Evolutionary conservation across 2,797 vertebrate species (phyloP).

Genomic region (Odontamblyopus rebecca): DNA sequence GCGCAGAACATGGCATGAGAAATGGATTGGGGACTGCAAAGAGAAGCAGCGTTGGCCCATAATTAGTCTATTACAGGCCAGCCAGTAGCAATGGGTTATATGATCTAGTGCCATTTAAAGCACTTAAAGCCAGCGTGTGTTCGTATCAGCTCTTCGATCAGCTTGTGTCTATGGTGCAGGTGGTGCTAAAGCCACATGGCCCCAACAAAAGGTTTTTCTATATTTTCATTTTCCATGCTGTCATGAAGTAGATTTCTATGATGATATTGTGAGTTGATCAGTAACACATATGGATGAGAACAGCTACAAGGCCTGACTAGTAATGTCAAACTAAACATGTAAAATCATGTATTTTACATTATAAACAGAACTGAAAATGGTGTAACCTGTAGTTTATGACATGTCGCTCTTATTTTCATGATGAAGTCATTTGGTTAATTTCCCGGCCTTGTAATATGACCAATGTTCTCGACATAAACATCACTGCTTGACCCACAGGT

Average conservation of each 20-base stretch:
- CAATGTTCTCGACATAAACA: too few relatives aligned
- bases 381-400: too few relatives aligned
- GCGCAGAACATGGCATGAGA: conserved; percentile 47
- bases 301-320: not conserved
- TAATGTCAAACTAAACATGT: too few relatives aligned
- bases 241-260: conserved; percentile 33
- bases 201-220: conserved; percentile 27
- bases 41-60: conserved; percentile 41
- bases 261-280: conserved; percentile 19
- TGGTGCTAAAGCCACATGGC: conserved; percentile 32
- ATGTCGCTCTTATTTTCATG: too few relatives aligned
- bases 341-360: too few relatives aligned
- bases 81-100: conserved; percentile 51
- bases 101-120: conserved; percentile 63
- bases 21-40: conserved; percentile 50
- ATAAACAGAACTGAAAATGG: too few relatives aligned
- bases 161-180: conserved; percentile 37
- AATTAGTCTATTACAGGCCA: conserved; percentile 63
- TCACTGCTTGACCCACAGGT: too few relatives aligned
- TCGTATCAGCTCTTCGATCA: conserved; percentile 42
- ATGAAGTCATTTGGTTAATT: too few relatives aligned
- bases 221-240: not conserved
- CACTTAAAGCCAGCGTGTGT: conserved; percentile 60
- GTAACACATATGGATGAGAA: not conserved
- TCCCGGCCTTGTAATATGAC: too few relatives aligned